Conservation (phyloP, 2,113 vertebrate genomes). For the Balaenoptera acutorostrata region DNA sequence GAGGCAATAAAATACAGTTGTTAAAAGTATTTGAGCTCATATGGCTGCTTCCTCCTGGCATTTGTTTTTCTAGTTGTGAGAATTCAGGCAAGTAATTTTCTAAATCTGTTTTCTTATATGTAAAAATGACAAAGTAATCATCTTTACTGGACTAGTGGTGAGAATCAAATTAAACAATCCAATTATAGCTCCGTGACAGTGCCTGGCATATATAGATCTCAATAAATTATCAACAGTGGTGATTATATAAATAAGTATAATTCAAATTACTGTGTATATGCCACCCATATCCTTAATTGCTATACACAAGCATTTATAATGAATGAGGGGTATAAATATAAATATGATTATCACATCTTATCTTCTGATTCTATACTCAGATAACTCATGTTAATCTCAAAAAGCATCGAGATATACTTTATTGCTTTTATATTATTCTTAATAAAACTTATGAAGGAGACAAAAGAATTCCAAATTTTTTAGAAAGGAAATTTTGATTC, state of each 20-base stretch:
- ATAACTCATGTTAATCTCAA: not conserved
- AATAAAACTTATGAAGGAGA: not conserved
- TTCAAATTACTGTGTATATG: not conserved
- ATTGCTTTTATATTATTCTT: not conserved
- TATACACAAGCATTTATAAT: not conserved
- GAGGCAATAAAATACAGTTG: not conserved
- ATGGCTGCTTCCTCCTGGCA: not conserved
- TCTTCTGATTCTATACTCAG: not conserved
- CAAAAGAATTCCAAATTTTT: not conserved
- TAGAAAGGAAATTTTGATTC: not conserved
- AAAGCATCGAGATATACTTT: not conserved
- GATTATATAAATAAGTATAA: not conserved
- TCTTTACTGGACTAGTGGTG: not conserved
- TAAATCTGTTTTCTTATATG: not conserved
- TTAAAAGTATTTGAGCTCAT: not conserved
- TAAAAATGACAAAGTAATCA: not conserved
- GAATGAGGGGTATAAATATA: not conserved
- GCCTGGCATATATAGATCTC: not conserved
- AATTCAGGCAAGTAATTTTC: not conserved
- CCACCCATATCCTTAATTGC: not conserved
- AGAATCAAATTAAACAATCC: not conserved
- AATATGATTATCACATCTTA: not conserved
- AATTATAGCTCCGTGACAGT: not conserved
- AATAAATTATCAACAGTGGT: not conserved
- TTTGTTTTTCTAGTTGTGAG: not conserved